These are phyloP conservation scores for Nematolebias whitei DNA, from an alignment of 2,113 vertebrate genomes.

Conservation along the genomic window DNA sequence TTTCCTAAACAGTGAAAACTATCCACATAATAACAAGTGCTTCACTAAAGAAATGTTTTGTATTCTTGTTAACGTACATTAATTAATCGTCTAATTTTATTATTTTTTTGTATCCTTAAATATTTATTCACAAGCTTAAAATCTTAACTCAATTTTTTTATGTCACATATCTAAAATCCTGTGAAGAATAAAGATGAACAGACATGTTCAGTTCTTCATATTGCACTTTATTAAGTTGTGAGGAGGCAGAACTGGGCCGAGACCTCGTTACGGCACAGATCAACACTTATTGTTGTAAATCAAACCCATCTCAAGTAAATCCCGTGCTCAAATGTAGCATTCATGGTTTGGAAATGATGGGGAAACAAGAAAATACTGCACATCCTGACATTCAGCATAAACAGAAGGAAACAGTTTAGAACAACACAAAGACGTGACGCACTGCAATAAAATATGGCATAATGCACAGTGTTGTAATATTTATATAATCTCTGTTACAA, in stretches of 20 bases:
- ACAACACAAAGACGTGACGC: too few species aligned
- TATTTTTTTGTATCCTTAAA: too few species aligned
- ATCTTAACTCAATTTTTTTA: not conserved
- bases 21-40: too few species aligned
- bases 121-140: not conserved
- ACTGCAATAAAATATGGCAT: not conserved
- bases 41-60: too few species aligned
- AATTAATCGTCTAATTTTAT: too few species aligned
- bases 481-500: conserved; percentile 10
- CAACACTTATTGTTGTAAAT: conserved; percentile 68
- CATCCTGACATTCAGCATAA: not conserved
- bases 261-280: conserved; percentile 52
- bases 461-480: conserved; percentile 6
- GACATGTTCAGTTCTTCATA: conserved; percentile 44
- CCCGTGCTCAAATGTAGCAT: conserved; percentile 17
- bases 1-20: too few species aligned
- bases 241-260: conserved; percentile 31
- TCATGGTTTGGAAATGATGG: not conserved
- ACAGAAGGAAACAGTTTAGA: not conserved
- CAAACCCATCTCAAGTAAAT: conserved; percentile 32
- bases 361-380: conserved; percentile 19
- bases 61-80: too few species aligned
- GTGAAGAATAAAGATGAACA: not conserved
- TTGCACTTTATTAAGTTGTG: conserved; percentile 77
- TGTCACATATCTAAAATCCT: not conserved